Evolutionary conservation across 2,113 vertebrate genomes (phyloP).

Genomic region (Ramphastos sulfuratus): DNA sequence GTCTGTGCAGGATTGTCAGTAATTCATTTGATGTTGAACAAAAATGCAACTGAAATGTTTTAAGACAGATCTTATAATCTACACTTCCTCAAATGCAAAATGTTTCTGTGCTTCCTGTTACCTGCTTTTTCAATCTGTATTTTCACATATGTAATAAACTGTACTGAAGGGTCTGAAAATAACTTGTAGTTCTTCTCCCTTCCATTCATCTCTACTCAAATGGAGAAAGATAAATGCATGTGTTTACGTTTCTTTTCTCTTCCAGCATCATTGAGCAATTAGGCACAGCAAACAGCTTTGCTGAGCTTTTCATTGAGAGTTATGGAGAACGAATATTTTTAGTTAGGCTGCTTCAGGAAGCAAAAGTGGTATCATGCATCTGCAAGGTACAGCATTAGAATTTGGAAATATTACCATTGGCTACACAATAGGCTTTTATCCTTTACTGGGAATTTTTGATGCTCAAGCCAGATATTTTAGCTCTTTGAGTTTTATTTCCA

Average conservation of each 20-base stretch:
- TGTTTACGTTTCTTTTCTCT: not conserved
- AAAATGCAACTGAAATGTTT: not conserved
- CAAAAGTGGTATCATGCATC: not conserved
- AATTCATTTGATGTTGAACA: not conserved
- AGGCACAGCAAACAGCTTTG: not conserved
- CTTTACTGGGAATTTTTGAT: conserved; percentile 10
- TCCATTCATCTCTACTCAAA: not conserved
- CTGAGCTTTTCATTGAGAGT: not conserved
- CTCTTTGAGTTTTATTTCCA: conserved; percentile 53
- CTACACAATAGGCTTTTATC: conserved; percentile 5
- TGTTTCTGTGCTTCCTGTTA: not conserved
- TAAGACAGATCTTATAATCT: not conserved
- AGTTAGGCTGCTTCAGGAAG: not conserved
- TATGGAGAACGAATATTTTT: not conserved
- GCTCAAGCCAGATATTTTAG: conserved; percentile 32
- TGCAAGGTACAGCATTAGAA: not conserved
- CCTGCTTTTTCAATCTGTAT: not conserved
- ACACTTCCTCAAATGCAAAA: not conserved
- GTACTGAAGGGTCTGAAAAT: conserved; percentile 11
- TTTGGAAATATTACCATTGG: not conserved
- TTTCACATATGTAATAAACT: not conserved
- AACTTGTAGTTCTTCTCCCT: not conserved
- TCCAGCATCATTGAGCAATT: not conserved
- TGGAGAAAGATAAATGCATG: not conserved
- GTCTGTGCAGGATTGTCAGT: not conserved